phyloP scores from a whole-genome alignment of 2,797 vertebrate genomes.

The Arvicola amphibius region DNA sequence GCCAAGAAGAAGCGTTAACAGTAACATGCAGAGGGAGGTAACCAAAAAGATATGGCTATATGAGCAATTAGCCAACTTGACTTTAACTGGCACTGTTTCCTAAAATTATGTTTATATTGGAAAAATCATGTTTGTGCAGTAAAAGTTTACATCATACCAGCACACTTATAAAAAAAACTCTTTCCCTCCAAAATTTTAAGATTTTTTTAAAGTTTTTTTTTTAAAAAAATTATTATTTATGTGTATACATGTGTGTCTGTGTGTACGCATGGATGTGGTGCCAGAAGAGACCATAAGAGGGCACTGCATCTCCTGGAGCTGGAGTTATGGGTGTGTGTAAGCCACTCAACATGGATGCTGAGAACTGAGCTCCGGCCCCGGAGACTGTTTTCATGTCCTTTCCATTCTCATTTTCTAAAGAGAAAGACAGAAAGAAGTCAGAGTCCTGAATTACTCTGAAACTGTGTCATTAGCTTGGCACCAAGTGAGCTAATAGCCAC shows the following conservation, averaged over 20 bases:
- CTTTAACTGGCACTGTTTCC: slow-evolving; percentile 44
- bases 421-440: neutral
- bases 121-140: slow-evolving; percentile 18
- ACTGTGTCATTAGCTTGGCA: neutral
- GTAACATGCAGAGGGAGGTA: neutral
- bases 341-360: neutral
- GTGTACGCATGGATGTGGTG: neutral
- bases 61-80: neutral
- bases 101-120: slow-evolving; percentile 26
- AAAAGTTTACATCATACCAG: slow-evolving; percentile 39
- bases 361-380: neutral
- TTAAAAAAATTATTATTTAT: no score
- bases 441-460: neutral
- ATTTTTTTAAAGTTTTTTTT: neutral
- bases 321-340: neutral
- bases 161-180: slow-evolving; percentile 6
- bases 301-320: neutral
- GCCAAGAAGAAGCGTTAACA: neutral
- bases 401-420: slow-evolving; percentile 42
- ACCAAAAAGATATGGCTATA: neutral
- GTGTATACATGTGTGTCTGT: neutral
- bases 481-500: neutral
- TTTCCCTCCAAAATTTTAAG: neutral
- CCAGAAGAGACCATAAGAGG: neutral
- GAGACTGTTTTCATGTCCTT: slow-evolving; percentile 3